Conservation (phyloP, 2,888 invertebrate genomes). For the Strigamia crassipes region DNA sequence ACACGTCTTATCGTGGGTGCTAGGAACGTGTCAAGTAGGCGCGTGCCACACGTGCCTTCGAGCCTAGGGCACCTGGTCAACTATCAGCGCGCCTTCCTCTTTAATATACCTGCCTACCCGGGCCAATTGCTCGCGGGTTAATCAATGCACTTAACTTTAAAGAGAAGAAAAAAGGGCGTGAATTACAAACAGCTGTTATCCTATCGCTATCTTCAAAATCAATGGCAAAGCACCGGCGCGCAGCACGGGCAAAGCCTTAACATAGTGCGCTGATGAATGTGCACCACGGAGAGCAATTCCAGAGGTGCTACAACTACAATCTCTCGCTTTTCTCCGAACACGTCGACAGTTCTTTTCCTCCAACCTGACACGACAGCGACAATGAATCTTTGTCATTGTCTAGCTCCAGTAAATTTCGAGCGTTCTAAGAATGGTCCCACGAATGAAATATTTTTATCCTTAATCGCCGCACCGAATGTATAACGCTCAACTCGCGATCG, state of each 20-base stretch:
- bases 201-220: conserved; percentile 24
- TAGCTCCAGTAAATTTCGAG: background rate
- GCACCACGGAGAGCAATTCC: conserved; percentile 22
- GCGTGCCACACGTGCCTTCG: conserved; percentile 33
- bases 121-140: background rate
- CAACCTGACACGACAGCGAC: conserved; percentile 3
- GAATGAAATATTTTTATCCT: background rate
- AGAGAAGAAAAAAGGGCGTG: background rate
- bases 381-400: conserved; percentile 39
- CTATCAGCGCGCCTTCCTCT: background rate
- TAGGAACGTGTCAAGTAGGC: conserved; percentile 21
- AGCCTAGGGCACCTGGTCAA: conserved; percentile 39
- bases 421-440: background rate
- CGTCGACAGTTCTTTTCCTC: background rate
- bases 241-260: background rate
- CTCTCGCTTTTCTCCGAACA: conserved; percentile 14
- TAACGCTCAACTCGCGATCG: too few species aligned
- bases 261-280: background rate
- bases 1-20: conserved; percentile 16
- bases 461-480: background rate
- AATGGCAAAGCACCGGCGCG: conserved; percentile 3
- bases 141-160: conserved; percentile 7
- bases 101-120: background rate
- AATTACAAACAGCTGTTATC: conserved; percentile 11
- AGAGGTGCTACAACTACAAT: conserved; percentile 38